Base-by-base conservation (phyloP, 2,888 invertebrate species). In the Heteromyza rotundicornis region DNA sequence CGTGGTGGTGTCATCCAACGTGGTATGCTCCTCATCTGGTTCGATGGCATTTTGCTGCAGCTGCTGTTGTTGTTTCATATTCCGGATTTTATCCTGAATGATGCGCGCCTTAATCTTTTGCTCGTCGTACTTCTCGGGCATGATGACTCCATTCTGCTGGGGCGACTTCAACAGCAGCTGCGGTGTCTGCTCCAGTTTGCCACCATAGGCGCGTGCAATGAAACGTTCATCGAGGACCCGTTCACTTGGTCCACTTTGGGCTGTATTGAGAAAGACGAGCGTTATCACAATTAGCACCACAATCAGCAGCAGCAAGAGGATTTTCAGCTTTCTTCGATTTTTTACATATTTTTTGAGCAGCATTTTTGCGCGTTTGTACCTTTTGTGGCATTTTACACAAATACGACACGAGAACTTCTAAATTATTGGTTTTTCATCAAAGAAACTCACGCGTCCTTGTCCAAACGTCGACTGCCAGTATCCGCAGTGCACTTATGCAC, bases 41-140 rank as follows among this genome's bases (percentile, higher is more conserved):
- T 80, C 77, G 10, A 62, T 63, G 24, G 71, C 70, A 0, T 70
- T 69, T 53, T 71, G 74, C 51, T 69, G 69, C n/a, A n/a, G n/a
- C n/a, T n/a, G n/a, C 64, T 77, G 74, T 23, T 68, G 63, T 20
- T 71, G 61, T 32, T 76, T 80, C 54, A 82, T 67, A 62, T 77
- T 74, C 59, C 80, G 74, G 53, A 84, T 74, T 59, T 82, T 83
- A 49, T 78, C 80, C 63, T 80, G 76, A 53, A 83, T 81, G 52
- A 83, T 74, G 60, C 83, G 77, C 20, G 78, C 71, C 69, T 80
- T 82, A 23, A 83, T 70, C 68, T 80, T 79, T 36, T 76, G 78
- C 67, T 84, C 83, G 61, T 84, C 80, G 61, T 83, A 84, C 65
- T 83, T 82, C 64, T 84, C 84, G 5, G 81, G 81, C 67, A 82